Evolutionary conservation across 92 coral and sea anemone genomes (phyloP).

Genomic region (Zoanthus gigantus): DNA sequence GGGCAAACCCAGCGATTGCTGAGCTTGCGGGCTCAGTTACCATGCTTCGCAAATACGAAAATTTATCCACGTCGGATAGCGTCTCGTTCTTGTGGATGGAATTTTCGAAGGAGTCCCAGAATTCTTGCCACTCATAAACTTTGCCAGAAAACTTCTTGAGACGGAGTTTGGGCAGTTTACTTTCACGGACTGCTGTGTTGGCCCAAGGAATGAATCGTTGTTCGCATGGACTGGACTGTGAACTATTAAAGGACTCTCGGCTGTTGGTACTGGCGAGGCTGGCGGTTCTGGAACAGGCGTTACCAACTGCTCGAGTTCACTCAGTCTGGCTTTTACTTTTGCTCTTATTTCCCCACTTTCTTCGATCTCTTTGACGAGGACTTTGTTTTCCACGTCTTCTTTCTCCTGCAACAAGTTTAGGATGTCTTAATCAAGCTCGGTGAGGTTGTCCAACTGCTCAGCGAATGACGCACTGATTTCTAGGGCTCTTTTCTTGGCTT

Average conservation of each 20-base stretch:
- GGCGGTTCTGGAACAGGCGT: not conserved
- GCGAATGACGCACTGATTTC: not conserved
- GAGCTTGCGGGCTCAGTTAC: not conserved
- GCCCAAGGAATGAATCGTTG: conserved; percentile 9
- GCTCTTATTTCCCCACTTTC: not conserved
- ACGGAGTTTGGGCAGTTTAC: not conserved
- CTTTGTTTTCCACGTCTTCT: not conserved
- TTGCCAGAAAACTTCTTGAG: not conserved
- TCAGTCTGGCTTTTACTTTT: conserved; percentile 5
- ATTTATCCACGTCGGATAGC: not conserved
- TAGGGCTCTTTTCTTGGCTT: not conserved
- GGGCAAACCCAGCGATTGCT: not conserved
- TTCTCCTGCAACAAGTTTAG: conserved; percentile 9
- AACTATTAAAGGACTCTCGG: not conserved
- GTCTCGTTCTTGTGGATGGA: not conserved
- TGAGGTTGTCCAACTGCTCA: not conserved
- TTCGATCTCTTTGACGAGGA: conserved; percentile 2
- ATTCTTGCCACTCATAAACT: conserved; percentile 4
- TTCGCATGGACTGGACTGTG: conserved; percentile 2
- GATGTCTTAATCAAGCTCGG: not conserved
- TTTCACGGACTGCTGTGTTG: not conserved
- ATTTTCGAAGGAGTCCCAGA: conserved; percentile 1
- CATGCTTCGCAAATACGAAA: not conserved
- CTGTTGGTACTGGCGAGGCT: not conserved
- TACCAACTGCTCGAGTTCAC: not conserved